phyloP scores from a whole-genome alignment of 2,113 vertebrate genomes.

The Thamnophis sirtalis region DNA sequence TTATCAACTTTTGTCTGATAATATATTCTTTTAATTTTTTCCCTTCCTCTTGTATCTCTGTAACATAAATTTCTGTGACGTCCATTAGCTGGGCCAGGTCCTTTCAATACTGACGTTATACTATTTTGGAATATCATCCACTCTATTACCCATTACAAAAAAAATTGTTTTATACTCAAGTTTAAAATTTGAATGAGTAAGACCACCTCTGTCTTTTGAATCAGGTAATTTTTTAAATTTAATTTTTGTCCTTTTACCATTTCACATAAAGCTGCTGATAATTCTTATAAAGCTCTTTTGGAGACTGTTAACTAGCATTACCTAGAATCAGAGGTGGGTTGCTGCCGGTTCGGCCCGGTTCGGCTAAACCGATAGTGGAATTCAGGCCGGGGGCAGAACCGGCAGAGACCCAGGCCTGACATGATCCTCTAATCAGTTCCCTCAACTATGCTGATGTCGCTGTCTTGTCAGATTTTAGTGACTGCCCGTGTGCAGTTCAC shows the following conservation, averaged over 20 bases:
- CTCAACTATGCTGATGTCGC: too few relatives aligned
- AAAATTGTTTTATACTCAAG: not conserved
- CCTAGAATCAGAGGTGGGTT: not conserved
- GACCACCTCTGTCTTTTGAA: not conserved
- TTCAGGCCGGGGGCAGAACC: too few relatives aligned
- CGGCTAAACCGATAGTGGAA: too few relatives aligned
- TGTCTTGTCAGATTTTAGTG: too few relatives aligned
- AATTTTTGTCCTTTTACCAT: not conserved
- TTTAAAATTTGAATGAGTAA: not conserved
- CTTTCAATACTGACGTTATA: not conserved
- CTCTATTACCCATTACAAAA: not conserved
- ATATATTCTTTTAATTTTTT: not conserved
- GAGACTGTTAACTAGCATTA: not conserved
- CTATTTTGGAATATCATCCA: not conserved
- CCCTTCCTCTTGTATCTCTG: not conserved
- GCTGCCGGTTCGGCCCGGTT: too few relatives aligned
- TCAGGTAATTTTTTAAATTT: not conserved
- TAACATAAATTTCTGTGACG: not conserved
- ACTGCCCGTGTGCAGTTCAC: too few relatives aligned
- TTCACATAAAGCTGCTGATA: not conserved
- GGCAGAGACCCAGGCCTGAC: too few relatives aligned
- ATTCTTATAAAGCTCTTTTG: not conserved
- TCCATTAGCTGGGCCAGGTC: not conserved
- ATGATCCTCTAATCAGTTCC: too few relatives aligned
- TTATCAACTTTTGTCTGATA: not conserved